phyloP scores from a whole-genome alignment of 2,113 vertebrate genomes.

The Coregonus clupeaformis region DNA sequence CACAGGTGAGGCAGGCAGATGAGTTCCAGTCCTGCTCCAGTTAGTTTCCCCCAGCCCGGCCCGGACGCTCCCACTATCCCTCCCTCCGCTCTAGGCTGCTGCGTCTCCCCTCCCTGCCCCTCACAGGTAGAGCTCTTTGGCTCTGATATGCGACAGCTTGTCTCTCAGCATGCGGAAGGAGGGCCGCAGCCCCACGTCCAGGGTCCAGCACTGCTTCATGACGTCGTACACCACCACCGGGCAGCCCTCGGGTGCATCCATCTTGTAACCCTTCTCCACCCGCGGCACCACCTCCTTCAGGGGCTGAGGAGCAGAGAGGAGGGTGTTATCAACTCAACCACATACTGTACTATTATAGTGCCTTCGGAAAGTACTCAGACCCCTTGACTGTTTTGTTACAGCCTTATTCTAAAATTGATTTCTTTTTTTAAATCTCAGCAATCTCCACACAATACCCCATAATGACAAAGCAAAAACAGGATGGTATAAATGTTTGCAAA shows the following conservation, averaged over 20 bases:
- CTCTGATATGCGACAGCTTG: constrained; percentile 92
- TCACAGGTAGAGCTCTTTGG: constrained; percentile 94
- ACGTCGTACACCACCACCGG: constrained; percentile 87
- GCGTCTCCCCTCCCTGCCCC: neutral
- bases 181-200: constrained; percentile 82
- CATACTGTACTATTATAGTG: too few relatives aligned
- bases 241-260: constrained; percentile 93
- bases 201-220: constrained; percentile 97
- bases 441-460: too few relatives aligned
- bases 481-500: too few relatives aligned
- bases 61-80: neutral
- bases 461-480: too few relatives aligned
- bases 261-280: constrained; percentile 97
- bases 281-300: constrained; percentile 95
- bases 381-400: too few relatives aligned
- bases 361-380: too few relatives aligned
- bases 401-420: too few relatives aligned
- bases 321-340: neutral
- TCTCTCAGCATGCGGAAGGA: constrained; percentile 91
- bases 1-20: constrained; percentile 24
- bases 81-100: neutral
- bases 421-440: too few relatives aligned
- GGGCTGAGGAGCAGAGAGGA: constrained; percentile 70
- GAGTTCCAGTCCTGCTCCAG: constrained; percentile 34
- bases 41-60: neutral